Base-by-base conservation (phyloP, 2,113 vertebrate species). In the Anthoscopus minutus region DNA sequence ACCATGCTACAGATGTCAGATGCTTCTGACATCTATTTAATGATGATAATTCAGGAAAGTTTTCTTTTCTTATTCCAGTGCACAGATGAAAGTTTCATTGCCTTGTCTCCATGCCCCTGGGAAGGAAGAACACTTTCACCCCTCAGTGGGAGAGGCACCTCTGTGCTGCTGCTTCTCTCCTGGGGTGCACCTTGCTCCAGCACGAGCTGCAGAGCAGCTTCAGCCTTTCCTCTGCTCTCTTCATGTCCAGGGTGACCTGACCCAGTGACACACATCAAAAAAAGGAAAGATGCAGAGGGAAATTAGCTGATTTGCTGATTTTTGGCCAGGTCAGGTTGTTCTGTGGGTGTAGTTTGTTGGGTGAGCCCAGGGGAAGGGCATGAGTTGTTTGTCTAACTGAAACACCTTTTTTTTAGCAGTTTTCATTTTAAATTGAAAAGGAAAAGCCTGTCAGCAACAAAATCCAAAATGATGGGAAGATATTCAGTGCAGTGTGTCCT, bases 111-210 rank as follows among this genome's bases (percentile, higher is more conserved):
- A 1, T 13, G 37, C 35, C 47, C 51, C 47, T 54, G 51, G 9
- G 6, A 6, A 12, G 42, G 16, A 64, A 38, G 42, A 61, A 22
- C 12, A 27, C 16, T 60, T 48, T 20, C 30, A 65, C 8, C 15
- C 44, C 11, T 3, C 7, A 7, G 17, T 5, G 33, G 19, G 37
- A 48, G 33, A 24, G 3, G 2, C 12, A 0, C 4, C 2, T 1
- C 2, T 42, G 35, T 27, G 40, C 16, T n/a, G 24, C 51, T 72
- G 48, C 47, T 48, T 18, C 66, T 83, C 10, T 25, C 35, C 13
- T 31, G 57, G 42, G 11, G 24, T 33, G 3, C 1, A 1, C 4
- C 33, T 27, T 31, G 42, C 19, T 9, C 21, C 60, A 70, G 42
- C 50, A 57, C 50, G 11, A 56, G 40, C 50, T 11, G 7, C 15